phyloP scores from a whole-genome alignment of 2,888 invertebrate genomes.

The Dicyrtomina minuta region DNA sequence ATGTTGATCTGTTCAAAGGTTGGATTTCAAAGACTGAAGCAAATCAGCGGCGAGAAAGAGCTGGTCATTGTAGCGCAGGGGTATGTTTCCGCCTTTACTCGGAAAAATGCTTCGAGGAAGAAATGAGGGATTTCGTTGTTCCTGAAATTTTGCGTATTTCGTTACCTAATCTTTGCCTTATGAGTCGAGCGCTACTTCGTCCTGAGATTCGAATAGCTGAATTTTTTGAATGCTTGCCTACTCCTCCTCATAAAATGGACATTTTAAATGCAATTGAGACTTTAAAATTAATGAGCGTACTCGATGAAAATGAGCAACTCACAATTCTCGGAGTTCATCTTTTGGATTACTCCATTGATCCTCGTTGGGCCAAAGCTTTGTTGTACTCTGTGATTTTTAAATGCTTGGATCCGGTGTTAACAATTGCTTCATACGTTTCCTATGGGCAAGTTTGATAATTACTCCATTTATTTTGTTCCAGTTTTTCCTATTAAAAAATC shows the following conservation, averaged over 20 bases:
- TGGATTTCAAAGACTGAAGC: conserved; percentile 43
- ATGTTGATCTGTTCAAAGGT: neutral
- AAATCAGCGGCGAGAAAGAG: no score
- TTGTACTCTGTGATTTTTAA: conserved; percentile 85
- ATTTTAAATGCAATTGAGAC: conserved; percentile 71
- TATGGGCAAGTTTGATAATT: conserved; percentile 62
- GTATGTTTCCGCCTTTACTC: conserved; percentile 39
- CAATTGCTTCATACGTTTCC: conserved; percentile 83
- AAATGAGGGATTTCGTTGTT: conserved; percentile 14
- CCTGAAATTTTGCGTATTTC: no score
- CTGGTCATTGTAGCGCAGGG: conserved; percentile 29
- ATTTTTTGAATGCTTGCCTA: conserved; percentile 78
- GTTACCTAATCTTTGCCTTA: conserved; percentile 67
- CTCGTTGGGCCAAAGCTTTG: conserved; percentile 87
- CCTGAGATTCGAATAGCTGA: conserved; percentile 74
- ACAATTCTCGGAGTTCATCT: conserved; percentile 85
- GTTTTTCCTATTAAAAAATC: no score
- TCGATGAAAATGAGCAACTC: conserved; percentile 83
- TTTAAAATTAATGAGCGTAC: conserved; percentile 76
- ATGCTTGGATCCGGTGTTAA: conserved; percentile 88
- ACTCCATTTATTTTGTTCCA: neutral
- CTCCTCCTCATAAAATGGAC: conserved; percentile 78
- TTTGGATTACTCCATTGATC: conserved; percentile 88
- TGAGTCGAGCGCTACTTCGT: conserved; percentile 79
- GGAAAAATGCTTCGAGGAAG: no score